phyloP scores from a whole-genome alignment of 2,888 invertebrate species.

The Therioaphis trifolii region DNA sequence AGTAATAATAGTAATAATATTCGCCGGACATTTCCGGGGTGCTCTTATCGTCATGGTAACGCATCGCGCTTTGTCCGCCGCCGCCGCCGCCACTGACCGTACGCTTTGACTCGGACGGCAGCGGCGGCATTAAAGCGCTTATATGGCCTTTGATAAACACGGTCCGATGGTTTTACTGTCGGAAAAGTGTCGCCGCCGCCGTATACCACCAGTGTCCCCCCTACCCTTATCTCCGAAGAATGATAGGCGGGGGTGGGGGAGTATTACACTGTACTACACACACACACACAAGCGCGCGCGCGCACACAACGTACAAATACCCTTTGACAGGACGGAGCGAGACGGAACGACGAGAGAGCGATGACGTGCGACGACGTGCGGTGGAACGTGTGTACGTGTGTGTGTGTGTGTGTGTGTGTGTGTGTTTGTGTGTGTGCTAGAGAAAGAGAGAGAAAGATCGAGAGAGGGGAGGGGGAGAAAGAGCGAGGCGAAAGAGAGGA shows the following conservation, averaged over 20 bases:
- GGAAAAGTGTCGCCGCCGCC: slow-evolving; percentile 55
- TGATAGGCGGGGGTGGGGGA: neutral
- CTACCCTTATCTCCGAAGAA: neutral
- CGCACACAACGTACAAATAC: slow-evolving; percentile 12
- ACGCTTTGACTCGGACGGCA: slow-evolving; percentile 12
- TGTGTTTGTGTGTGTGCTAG: neutral
- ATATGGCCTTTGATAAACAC: slow-evolving; percentile 60
- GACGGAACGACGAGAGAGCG: neutral
- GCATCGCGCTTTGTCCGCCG: slow-evolving; percentile 34
- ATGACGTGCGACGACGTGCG: too few species aligned
- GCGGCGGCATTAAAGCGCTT: slow-evolving; percentile 44
- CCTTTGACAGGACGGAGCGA: slow-evolving; percentile 42
- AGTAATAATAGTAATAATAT: slow-evolving; percentile 49
- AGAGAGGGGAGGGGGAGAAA: neutral
- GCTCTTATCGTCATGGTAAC: slow-evolving; percentile 57
- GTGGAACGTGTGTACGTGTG: too few species aligned
- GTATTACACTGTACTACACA: slow-evolving; percentile 12
- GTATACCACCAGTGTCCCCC: neutral
- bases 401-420: neutral
- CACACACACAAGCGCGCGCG: neutral
- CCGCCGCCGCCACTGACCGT: slow-evolving; percentile 37
- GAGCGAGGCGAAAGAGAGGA: neutral
- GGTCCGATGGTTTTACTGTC: slow-evolving; percentile 58
- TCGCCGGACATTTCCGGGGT: slow-evolving; percentile 55
- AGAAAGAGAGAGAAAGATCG: neutral